Conservation (phyloP, 1,140 invertebrate species). For the Cherax quadricarinatus region DNA sequence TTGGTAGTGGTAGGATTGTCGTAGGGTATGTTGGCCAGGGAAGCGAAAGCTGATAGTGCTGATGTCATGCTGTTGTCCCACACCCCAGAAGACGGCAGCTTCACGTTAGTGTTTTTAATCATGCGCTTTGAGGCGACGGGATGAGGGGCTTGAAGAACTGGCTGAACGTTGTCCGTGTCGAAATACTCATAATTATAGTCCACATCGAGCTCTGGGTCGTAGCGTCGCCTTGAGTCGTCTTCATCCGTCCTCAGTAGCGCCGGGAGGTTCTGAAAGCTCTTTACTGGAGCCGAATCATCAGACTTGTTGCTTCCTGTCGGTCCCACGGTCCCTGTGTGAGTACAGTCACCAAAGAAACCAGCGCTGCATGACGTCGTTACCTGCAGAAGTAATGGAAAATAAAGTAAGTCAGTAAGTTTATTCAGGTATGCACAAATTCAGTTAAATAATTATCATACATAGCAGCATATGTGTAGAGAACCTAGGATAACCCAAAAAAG, state of each 20-base stretch:
- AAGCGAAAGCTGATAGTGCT: conserved; percentile 61
- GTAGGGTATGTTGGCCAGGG: conserved; percentile 50
- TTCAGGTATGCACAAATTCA: too few species aligned
- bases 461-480: too few species aligned
- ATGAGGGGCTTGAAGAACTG: background rate
- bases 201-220: conserved; percentile 41
- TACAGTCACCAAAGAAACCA: conserved; percentile 54
- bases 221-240: conserved; percentile 29
- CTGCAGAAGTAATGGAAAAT: conserved; percentile 26
- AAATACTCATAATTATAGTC: conserved; percentile 50
- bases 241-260: conserved; percentile 3
- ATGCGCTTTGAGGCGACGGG: conserved; percentile 20
- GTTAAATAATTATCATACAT: too few species aligned
- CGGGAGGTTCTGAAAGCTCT: conserved; percentile 47
- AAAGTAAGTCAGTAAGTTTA: background rate
- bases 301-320: conserved; percentile 29
- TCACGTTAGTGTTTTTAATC: background rate
- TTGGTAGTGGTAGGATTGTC: conserved; percentile 12
- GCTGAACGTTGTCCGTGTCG: conserved; percentile 14
- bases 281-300: background rate
- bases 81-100: background rate
- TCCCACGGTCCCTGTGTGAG: conserved; percentile 41
- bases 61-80: conserved; percentile 45
- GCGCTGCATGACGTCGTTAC: conserved; percentile 51
- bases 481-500: too few species aligned